Base-by-base conservation (phyloP, 2,888 invertebrate genomes). In the Hybos culiciformis region DNA sequence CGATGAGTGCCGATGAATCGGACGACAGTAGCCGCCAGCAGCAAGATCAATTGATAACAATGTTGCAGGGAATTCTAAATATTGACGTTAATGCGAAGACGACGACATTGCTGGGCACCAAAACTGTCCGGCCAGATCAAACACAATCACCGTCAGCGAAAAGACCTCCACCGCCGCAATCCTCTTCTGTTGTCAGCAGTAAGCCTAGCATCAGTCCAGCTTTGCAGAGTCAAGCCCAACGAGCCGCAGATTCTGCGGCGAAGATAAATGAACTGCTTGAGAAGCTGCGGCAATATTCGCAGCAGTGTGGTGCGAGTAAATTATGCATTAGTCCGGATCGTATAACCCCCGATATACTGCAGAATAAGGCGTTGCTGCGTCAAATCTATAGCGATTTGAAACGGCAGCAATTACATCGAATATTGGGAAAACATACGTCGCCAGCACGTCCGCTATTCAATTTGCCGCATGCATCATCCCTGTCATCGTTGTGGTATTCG, bases 291-390 rank as follows among this genome's bases (percentile, higher is more conserved):
- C 38, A 44, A 23, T 47, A 48, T 37, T 41, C 29, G 7, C 34
- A 41, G 31, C 5, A n/a, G 11, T 36, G 21, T 36, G 9, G 8
- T 14, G 21, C n/a, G n/a, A 33, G 18, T 33, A 11, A 18, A 19
- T 20, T 21, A n/a, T 21, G 19, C 19, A 20, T 21, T 14, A 36
- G 21, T 36, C 12, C 21, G 1, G 78, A 83, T 49, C 73, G 72
- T 59, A 77, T 83, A 44, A 78, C 83, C 51, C 78, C 79, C 41
- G 79, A 80, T 54, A 69, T 85, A 40, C 64, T 85, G 41, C 80
- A 80, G 9, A 80, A 86, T 60, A 72, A 83, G 53, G 78, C 76
- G 55, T 69, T 82, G 20, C 66, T 86, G 41, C 83, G 81, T 23
- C 57, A 57, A 46, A 56, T 64, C 4, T 64, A 63, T 44, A 60